Percentiles rank a stretch among this genome's conserved stretches.
These are phyloP conservation scores for Delichon dasypus DNA, from an alignment of 2,797 vertebrate genomes.

Conservation along the genomic window DNA sequence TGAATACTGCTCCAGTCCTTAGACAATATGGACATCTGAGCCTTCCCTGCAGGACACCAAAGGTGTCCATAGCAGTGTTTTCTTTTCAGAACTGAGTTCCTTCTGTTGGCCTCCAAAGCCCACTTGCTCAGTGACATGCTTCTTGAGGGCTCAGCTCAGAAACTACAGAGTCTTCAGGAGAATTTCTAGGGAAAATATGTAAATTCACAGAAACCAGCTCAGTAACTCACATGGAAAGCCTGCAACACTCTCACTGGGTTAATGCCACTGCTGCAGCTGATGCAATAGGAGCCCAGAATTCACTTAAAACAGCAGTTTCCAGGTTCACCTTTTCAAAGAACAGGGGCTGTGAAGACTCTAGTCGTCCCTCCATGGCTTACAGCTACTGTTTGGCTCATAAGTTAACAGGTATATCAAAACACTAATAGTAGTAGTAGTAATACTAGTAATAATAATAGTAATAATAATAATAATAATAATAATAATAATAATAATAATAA, in stretches of 20 bases:
- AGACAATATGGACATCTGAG: background rate
- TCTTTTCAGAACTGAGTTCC: background rate
- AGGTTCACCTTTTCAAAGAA: background rate
- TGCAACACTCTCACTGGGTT: background rate
- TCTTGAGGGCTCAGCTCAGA: background rate
- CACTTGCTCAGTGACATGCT: background rate
- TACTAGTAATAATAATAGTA: background rate
- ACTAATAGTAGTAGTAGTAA: background rate
- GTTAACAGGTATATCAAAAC: background rate
- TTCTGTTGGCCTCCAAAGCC: background rate
- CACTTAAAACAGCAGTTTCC: background rate
- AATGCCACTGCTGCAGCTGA: background rate
- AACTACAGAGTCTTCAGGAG: background rate
- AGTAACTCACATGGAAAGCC: background rate
- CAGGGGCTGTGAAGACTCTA: background rate
- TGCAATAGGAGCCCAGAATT: background rate
- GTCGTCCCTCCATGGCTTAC: background rate
- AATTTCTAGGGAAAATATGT: background rate
- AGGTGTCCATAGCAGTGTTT: background rate
- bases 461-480: background rate
- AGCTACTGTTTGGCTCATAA: background rate
- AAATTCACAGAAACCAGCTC: background rate
- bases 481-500: background rate
- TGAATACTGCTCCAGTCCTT: background rate
- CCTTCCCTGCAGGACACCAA: background rate